These are phyloP conservation scores for Margaritifera margaritifera DNA, from an alignment of 2,888 invertebrate species.

Conservation along the genomic window DNA sequence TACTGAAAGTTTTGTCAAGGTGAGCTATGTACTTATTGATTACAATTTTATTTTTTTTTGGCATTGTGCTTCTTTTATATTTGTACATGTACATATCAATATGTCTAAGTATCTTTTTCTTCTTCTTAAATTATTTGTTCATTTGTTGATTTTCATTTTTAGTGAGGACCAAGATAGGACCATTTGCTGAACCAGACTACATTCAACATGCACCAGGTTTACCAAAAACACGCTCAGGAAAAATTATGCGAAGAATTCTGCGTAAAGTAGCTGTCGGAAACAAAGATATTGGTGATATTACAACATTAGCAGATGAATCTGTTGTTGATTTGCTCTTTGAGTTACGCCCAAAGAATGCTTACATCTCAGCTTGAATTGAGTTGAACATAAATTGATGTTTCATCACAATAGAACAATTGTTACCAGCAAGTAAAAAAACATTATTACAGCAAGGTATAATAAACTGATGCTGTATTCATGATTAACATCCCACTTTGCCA, in stretches of 20 bases:
- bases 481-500: no score
- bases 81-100: not conserved
- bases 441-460: no score
- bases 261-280: constrained; percentile 94
- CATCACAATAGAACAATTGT: no score
- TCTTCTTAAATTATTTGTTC: constrained; percentile 31
- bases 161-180: constrained; percentile 92
- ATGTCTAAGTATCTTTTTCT: not conserved
- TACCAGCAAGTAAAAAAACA: no score
- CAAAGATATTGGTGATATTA: constrained; percentile 90
- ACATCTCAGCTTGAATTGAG: no score
- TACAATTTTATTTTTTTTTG: no score
- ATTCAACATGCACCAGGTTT: constrained; percentile 94
- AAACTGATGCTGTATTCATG: no score
- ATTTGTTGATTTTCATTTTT: constrained; percentile 50
- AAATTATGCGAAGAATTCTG: constrained; percentile 96
- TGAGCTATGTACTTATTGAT: not conserved
- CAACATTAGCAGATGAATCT: constrained; percentile 93
- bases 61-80: not conserved
- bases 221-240: constrained; percentile 97
- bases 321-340: constrained; percentile 79
- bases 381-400: no score
- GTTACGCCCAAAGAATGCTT: constrained; percentile 53
- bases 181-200: constrained; percentile 95
- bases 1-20: no score